Evolutionary conservation across 2,113 vertebrate genomes (phyloP), one percentile per base, ranked within the genome.

Genomic region (Prietella phreatophila): DNA sequence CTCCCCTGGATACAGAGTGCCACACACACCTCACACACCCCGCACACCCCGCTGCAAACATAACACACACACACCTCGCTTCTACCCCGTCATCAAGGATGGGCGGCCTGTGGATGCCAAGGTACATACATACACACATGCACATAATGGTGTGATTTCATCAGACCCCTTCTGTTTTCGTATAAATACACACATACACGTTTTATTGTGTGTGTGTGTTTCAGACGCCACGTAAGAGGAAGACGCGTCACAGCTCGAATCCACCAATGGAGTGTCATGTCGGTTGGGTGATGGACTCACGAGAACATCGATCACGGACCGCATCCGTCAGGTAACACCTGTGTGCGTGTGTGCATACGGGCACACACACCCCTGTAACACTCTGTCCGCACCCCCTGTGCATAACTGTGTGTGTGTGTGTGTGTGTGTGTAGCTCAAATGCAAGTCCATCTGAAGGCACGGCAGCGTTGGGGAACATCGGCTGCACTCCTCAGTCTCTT

Each of bases 221-320:
- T 91, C 93, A 99, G 98, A 98, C 97, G 19, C 98, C 98, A 0
- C 96, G 98, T 61, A 99, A 99, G 92, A 97, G 98, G 92, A 99
- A 99, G 96, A 99, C 98, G 0, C 94, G 98, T 47, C 98, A 99
- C 95, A 99, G 98, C 93, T 99, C 98, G 0, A 99, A 99, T 91
- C 98, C 98, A 0, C 98, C 98, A 0, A 94, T 99, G 96, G 98
- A 99, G 94, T 98, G 97, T 89, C 98, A 99, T 0, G 98, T 99
- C 5, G 98, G 98, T 90, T 99, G 98, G 98, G 98, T 99, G 89
- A 99, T 99, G 98, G 98, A 99, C 92, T 99, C 98, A 17, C 94
- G 98, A 36, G 98, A 99, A 88, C 98, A 99, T 91, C 95, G 98
- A 67, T 98, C 98, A 17, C 95, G 98, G 47, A 98, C 98, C 0